Base-by-base conservation (phyloP, 2,888 invertebrate genomes). In the Drosophila buzzatii region DNA sequence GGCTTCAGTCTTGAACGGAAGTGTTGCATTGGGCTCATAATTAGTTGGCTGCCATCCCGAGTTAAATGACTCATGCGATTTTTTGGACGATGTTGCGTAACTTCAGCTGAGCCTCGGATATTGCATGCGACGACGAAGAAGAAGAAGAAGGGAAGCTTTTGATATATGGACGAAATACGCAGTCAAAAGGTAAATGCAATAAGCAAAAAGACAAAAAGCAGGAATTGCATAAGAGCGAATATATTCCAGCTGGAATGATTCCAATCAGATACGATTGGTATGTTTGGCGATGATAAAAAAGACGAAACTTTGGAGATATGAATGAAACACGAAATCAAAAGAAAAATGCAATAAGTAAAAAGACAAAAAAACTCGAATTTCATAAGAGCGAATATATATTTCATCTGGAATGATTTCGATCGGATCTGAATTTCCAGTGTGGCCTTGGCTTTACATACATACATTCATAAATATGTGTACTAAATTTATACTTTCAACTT, bases 41-140 rank as follows among this genome's bases (percentile, higher is more conserved):
- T 85, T 87, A 89, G 76, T 86, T 84, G 68, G 59, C 66, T 61
- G 61, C 49, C 55, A 53, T 14, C 70, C 70, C 58, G 56, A 44
- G 70, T 73, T 83, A 83, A 81, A 75, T 89, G 86, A 86, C 79
- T 89, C 84, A 88, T 79, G 62, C 63, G 68, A 67, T 69, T 73
- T 84, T 79, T 69, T 37, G 41, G 52, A 23, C 49, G 59, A 35
- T 35, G 37, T 76, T 76, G 78, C 76, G 58, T 76, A 76, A 76
- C 62, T 33, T 16, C 49, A 45, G 37, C 57, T 51, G 56, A 57
- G 37, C 37, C 49, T 12, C 41, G 55, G 23, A 53, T 23, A 59
- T 67, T 63, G 56, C 76, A 59, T 65, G 58, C 37, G n/a, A 23
- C 41, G 41, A 39, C 16, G 37, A 37, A 16, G 63, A 55, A 58